Base-by-base conservation (phyloP, 92 coral and sea anemone genomes). In the Phymanthus crucifer region DNA sequence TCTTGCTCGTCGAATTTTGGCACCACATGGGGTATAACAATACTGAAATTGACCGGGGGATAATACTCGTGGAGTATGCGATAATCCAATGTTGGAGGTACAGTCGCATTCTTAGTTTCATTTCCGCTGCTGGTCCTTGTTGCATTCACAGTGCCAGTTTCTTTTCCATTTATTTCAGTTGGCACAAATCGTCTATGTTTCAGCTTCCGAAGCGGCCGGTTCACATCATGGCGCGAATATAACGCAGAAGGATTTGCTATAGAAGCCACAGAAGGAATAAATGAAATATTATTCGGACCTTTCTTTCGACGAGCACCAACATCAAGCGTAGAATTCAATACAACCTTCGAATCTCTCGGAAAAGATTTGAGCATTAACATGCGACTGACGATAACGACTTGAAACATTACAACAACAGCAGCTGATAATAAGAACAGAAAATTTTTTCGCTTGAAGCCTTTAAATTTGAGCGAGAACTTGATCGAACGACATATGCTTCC, bases 1-100 rank as follows among this genome's bases (percentile, higher is more conserved):
- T 56, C 71, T 18, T 72, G 54, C 1, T 71, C 71, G 26, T 72
- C 71, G 19, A 81, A 29, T 24, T 72, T 72, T 23, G 85, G 85
- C 56, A 48, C 78, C 46, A 81, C 75, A 72, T 65, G 71, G 0
- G 85, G 85, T 13, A 57, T 36, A 1, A 81, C 47, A 36, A 81
- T n/a, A 45, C 71, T 81, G 64, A 81, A 81, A n/a, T 81, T 81
- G 6, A 81, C 78, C 8, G 78, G 78, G 0, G 85, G 85, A 40
- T 73, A 81, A 31, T 52, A 81, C 29, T 81, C 78, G 72, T 81
- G 71, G 4, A 72, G 47, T 19, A 81, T 71, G 33, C 85, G 65
- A 72, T 32, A 71, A 58, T 81, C 85, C 47, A 81, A 36, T 31
- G 85, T 71, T 9, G 85, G 78, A 6, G 78, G 31, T 17, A 48